phyloP scores from a whole-genome alignment of 2,113 vertebrate genomes.

The Oryctolagus cuniculus region DNA sequence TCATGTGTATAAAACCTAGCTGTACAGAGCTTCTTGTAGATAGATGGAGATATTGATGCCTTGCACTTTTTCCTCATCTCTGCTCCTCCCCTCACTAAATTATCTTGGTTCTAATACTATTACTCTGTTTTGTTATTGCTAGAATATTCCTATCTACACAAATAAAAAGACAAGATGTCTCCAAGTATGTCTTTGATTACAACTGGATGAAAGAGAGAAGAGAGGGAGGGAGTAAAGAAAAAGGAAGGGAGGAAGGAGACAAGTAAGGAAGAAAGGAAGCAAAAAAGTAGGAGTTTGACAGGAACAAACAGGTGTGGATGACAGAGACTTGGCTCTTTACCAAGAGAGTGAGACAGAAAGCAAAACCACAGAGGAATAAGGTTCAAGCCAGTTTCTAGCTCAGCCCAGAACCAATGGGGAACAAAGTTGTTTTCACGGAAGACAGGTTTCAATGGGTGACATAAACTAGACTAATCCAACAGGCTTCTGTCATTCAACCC shows the following conservation, averaged over 20 bases:
- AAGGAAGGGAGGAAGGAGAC: neutral
- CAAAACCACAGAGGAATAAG: constrained; percentile 19
- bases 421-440: constrained; percentile 68
- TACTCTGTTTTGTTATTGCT: neutral
- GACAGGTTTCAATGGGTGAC: constrained; percentile 57
- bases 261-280: neutral
- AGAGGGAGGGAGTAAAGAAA: too few relatives aligned
- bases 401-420: constrained; percentile 68
- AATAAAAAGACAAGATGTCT: constrained; percentile 55
- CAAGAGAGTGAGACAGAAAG: constrained; percentile 45
- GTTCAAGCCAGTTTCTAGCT: constrained; percentile 52
- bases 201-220: neutral
- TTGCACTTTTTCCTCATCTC: neutral
- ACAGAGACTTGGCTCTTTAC: constrained; percentile 67
- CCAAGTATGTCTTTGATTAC: constrained; percentile 20
- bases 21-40: neutral
- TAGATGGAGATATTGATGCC: neutral
- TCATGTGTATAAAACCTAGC: neutral
- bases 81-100: neutral
- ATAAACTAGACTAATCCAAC: constrained; percentile 65
- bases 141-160: neutral
- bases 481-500: constrained; percentile 5
- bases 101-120: constrained; percentile 8
- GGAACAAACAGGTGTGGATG: constrained; percentile 64
- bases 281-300: constrained; percentile 54